phyloP scores from a whole-genome alignment of 2,888 invertebrate species.

The Oasisia sp. region DNA sequence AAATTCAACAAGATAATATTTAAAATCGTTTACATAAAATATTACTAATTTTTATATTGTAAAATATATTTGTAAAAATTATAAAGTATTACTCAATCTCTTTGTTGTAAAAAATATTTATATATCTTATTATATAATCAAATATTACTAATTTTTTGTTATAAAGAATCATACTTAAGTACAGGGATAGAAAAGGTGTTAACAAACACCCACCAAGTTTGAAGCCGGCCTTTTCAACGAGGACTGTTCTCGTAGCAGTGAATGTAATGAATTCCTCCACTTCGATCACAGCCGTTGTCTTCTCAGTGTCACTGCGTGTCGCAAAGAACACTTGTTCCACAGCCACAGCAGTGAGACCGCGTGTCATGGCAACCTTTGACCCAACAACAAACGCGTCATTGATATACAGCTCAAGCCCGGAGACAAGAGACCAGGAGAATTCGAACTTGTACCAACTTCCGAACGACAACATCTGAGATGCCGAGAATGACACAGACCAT shows the following conservation, averaged over 20 bases:
- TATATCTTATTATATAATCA: too few species aligned
- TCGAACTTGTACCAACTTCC: conserved; percentile 1
- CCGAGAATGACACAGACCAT: not conserved
- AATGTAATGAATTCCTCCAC: not conserved
- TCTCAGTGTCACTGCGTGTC: not conserved
- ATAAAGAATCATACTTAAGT: too few species aligned
- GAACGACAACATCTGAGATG: not conserved
- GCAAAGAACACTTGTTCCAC: not conserved
- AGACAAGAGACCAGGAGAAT: not conserved
- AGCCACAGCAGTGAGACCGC: not conserved
- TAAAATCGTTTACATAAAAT: too few species aligned
- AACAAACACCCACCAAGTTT: not conserved
- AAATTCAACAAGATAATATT: too few species aligned
- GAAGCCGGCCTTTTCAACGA: not conserved
- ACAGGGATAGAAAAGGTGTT: too few species aligned
- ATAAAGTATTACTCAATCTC: too few species aligned
- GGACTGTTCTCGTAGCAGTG: not conserved
- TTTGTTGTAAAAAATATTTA: too few species aligned
- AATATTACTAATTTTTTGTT: too few species aligned
- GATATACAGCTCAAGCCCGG: not conserved
- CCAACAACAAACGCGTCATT: not conserved
- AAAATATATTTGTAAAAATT: too few species aligned
- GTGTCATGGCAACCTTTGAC: not conserved
- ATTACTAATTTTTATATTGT: too few species aligned
- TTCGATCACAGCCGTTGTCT: not conserved